Evolutionary conservation across 2,888 invertebrate genomes (phyloP), one percentile per base, ranked within the genome.

Genomic region (Mythimna lalbum): DNA sequence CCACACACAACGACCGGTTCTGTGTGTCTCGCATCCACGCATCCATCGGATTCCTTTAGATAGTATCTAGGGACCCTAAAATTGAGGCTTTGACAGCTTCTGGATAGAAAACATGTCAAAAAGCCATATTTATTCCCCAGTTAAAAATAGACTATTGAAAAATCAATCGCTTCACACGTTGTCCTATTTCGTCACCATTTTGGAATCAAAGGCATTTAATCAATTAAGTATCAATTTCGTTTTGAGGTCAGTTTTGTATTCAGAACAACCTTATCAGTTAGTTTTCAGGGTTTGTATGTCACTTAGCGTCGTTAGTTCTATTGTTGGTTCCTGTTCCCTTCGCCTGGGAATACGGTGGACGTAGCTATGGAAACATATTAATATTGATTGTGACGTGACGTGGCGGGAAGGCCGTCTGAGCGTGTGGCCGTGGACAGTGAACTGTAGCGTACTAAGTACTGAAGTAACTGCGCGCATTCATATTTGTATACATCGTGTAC

Each of bases 351-450:
- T 66, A 63, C 66, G 47, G 57, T 61, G 55, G 49, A 43, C 55
- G 27, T 14, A 17, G 43, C 14, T 70, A 60, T 52, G 71, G 39
- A 75, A 66, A 55, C 59, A 66, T 70, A 82, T 82, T 82, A 78
- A 82, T 82, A 80, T 82, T 78, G 75, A 82, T 82, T 70, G 83
- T 78, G 71, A 43, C 57, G 68, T 74, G 80, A 78, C 69, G 75
- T 63, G 67, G 19, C 23, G 60, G 75, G 80, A 78, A 80, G 82
- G 83, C 62, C 80, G 81, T 65, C 64, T 75, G 76, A 68, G 70
- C 80, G 82, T 65, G 67, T 69, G 73, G 60, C 73, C 77, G 36
- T 82, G 82, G 81, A 79, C 74, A 61, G 53, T 61, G 76, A 60
- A 65, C 57, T 21, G 67, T 52, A 10, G 33, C 14, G 62, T 52